Conservation (phyloP, 2,113 vertebrate species). For the Euleptes europaea region DNA sequence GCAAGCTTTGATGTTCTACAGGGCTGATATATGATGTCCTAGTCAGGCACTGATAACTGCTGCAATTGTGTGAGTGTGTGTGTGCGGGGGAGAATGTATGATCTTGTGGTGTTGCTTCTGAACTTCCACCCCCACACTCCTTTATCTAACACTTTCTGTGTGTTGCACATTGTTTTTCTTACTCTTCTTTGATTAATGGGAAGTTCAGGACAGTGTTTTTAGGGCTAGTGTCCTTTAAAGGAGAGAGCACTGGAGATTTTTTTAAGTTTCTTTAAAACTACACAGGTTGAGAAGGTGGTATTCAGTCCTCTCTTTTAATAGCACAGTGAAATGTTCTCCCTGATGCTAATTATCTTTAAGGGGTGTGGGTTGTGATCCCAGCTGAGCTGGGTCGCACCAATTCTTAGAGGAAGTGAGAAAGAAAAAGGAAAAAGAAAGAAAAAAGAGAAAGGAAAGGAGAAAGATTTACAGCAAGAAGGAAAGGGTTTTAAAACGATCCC, state of each 20-base stretch:
- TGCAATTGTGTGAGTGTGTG: neutral
- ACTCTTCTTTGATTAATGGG: neutral
- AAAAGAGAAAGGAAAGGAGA: neutral
- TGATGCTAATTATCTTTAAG: too few relatives aligned
- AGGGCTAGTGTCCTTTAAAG: neutral
- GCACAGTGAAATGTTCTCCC: too few relatives aligned
- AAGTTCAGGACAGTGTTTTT: neutral
- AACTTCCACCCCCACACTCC: too few relatives aligned
- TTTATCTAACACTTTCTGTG: neutral
- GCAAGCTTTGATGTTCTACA: too few relatives aligned
- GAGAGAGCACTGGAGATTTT: neutral
- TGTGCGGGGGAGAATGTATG: neutral
- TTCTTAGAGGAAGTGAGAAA: neutral
- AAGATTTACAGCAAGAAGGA: neutral
- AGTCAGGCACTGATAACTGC: neutral
- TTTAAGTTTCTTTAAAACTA: neutral
- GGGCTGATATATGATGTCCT: neutral
- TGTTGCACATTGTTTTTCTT: neutral
- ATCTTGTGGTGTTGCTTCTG: neutral
- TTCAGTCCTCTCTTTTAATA: neutral
- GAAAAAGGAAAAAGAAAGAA: neutral
- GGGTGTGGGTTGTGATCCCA: neutral
- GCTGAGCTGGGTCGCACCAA: neutral
- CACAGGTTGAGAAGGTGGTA: neutral
- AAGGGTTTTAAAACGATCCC: neutral